These are phyloP conservation scores for Torymus aiolomorphi DNA, from an alignment of 2,888 invertebrate genomes.

Conservation along the genomic window DNA sequence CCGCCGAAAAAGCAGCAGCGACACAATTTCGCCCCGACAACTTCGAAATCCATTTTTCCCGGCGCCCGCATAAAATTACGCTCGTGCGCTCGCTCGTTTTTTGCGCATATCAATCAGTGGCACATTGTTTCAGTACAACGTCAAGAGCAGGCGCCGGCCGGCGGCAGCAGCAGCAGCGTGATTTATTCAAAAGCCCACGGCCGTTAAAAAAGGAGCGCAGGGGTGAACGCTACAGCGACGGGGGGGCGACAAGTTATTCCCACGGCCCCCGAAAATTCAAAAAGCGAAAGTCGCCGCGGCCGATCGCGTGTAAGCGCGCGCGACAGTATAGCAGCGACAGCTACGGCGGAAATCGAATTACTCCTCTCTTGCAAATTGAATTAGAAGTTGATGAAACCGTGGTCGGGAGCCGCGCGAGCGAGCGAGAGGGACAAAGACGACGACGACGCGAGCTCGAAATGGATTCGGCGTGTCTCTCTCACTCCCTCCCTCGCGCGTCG, in stretches of 20 bases:
- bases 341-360: conserved; percentile 50
- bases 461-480: conserved; percentile 16
- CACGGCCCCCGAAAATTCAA: conserved; percentile 10
- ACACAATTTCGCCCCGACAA: background rate
- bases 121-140: conserved; percentile 43
- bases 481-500: background rate
- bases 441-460: conserved; percentile 27
- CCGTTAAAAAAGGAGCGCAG: background rate
- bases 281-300: conserved; percentile 34
- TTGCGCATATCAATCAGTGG: conserved; percentile 40
- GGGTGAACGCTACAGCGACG: background rate
- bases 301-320: conserved; percentile 20
- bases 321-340: background rate
- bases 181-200: conserved; percentile 48
- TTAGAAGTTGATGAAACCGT: conserved; percentile 55
- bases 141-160: conserved; percentile 7
- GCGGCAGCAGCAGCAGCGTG: background rate
- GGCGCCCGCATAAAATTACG: conserved; percentile 37
- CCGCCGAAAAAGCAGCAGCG: background rate
- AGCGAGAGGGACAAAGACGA: background rate
- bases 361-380: conserved; percentile 43
- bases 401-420: background rate
- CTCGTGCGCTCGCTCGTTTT: background rate
- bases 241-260: background rate
- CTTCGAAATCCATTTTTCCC: conserved; percentile 37